A percentile compares a stretch with the other conserved stretches of the same genome.
phyloP scores from a whole-genome alignment of 2,113 vertebrate species.

The Cyprinus carpio region DNA sequence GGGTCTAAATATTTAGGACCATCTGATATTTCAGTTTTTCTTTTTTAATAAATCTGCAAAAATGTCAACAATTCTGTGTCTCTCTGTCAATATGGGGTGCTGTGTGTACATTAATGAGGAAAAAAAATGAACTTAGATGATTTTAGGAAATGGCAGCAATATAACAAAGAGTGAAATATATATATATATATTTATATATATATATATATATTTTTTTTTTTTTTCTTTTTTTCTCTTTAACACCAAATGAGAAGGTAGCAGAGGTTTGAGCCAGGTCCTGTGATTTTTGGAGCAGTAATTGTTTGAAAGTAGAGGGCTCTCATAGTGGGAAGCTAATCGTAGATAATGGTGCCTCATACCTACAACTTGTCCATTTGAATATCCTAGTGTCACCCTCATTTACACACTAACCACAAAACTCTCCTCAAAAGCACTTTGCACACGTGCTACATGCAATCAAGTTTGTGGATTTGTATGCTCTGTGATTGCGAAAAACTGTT shows the following conservation, averaged over 20 bases:
- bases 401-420: conserved; percentile 47
- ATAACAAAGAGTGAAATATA: no score
- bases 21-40: no score
- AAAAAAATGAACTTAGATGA: no score
- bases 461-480: background rate
- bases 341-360: conserved; percentile 77
- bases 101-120: no score
- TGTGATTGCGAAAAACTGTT: background rate
- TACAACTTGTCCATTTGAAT: conserved; percentile 41
- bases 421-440: conserved; percentile 40
- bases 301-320: conserved; percentile 72
- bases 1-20: no score
- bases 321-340: conserved; percentile 72
- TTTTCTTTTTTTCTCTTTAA: conserved; percentile 24
- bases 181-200: no score
- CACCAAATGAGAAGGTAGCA: conserved; percentile 21
- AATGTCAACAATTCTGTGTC: no score
- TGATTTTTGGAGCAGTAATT: conserved; percentile 63
- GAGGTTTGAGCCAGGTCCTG: background rate
- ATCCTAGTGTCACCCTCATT: conserved; percentile 25
- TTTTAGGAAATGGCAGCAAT: no score
- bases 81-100: no score
- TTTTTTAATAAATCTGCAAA: no score
- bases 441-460: conserved; percentile 24
- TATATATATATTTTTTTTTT: no score